Conservation (phyloP, 2,797 vertebrate genomes). For the Lepus oiostolus region DNA sequence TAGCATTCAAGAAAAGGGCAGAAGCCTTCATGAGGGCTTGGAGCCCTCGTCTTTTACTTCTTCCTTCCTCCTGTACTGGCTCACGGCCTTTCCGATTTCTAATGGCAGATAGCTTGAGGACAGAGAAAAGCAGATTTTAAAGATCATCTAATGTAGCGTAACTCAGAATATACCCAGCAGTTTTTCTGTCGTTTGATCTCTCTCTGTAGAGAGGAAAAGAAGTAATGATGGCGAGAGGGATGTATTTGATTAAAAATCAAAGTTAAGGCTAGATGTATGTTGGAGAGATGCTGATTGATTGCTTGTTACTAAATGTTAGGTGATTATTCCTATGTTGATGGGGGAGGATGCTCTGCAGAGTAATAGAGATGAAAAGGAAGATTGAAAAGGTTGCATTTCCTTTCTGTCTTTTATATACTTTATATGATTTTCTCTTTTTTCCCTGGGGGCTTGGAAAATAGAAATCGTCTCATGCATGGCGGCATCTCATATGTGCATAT, state of each 20-base stretch:
- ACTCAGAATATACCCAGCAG: background rate
- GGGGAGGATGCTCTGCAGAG: constrained; percentile 9
- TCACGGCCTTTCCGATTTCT: background rate
- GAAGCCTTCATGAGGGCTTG: background rate
- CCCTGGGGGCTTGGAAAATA: constrained; percentile 81
- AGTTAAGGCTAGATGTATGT: background rate
- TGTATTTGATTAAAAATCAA: constrained; percentile 26
- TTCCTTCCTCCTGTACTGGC: background rate
- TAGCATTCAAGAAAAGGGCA: background rate
- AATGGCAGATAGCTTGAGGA: background rate
- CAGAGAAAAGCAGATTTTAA: constrained; percentile 16
- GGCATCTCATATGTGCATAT: constrained; percentile 82
- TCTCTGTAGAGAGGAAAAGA: background rate
- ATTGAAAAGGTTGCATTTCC: constrained; percentile 63
- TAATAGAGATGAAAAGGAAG: constrained; percentile 50
- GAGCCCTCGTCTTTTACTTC: background rate
- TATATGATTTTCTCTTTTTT: constrained; percentile 82
- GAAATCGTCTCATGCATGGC: constrained; percentile 80
- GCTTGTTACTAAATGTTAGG: background rate
- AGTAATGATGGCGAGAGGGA: background rate
- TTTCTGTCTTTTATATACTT: constrained; percentile 75
- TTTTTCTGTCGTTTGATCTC: constrained; percentile 22
- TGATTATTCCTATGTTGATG: background rate
- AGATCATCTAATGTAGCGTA: background rate
- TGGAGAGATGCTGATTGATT: background rate